phyloP scores from a whole-genome alignment of 2,113 vertebrate genomes.

The Elephantulus edwardii region DNA sequence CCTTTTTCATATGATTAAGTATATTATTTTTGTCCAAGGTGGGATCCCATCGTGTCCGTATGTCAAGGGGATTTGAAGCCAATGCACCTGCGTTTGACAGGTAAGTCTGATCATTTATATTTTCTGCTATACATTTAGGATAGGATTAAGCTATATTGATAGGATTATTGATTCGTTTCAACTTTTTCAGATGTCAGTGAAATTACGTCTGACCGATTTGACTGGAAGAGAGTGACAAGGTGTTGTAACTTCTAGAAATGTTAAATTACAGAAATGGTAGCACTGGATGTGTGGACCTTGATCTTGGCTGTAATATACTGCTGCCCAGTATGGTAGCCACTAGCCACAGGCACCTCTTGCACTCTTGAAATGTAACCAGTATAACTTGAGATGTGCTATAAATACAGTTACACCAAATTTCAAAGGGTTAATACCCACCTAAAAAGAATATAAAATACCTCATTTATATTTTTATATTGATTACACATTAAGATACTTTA shows the following conservation, averaged over 20 bases:
- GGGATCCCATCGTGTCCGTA: slow-evolving; percentile 98
- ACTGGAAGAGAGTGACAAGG: not conserved
- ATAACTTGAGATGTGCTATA: not conserved
- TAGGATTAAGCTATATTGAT: not conserved
- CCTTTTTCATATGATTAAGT: slow-evolving; percentile 7
- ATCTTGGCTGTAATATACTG: not conserved
- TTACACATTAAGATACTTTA: not conserved
- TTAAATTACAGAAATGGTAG: too few relatives aligned
- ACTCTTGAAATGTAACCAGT: not conserved
- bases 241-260: not conserved
- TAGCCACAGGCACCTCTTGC: not conserved
- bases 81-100: slow-evolving; percentile 99
- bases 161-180: not conserved
- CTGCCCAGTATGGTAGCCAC: not conserved
- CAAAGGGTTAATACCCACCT: not conserved
- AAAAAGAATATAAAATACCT: not conserved
- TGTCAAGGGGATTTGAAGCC: slow-evolving; percentile 97
- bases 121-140: not conserved
- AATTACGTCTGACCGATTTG: slow-evolving; percentile 23
- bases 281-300: not conserved
- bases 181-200: not conserved
- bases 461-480: not conserved
- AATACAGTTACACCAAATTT: not conserved
- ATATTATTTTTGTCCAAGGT: slow-evolving; percentile 85
- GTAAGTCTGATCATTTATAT: slow-evolving; percentile 79